Percentiles rank a stretch among this genome's conserved stretches.
Conservation (phyloP, 2,113 vertebrate species). For the Phyllostomus discolor region DNA sequence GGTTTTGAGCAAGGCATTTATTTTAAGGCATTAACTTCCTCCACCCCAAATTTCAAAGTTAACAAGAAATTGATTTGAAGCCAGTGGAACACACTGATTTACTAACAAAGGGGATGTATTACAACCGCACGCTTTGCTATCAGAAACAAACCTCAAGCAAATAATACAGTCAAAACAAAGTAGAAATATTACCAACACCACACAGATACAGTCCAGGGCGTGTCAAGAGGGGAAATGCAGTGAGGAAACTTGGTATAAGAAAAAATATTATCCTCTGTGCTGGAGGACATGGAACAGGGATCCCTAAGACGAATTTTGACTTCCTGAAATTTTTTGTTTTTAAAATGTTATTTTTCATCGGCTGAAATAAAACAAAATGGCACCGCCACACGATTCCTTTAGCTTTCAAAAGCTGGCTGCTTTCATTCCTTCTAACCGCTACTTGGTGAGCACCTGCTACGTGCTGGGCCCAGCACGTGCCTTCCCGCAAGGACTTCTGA, state of each 20-base stretch:
- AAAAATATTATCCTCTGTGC: background rate
- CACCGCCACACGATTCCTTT: background rate
- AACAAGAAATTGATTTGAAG: constrained; percentile 55
- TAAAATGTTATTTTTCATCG: background rate
- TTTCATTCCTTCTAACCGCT: background rate
- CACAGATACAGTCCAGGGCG: background rate
- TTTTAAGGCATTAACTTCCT: background rate
- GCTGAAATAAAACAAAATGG: background rate
- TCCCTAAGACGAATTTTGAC: background rate
- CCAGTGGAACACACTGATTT: background rate
- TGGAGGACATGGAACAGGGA: background rate
- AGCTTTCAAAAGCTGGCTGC: background rate
- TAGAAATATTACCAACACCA: background rate
- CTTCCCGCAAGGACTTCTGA: background rate
- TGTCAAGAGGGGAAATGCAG: background rate
- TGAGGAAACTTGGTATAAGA: background rate
- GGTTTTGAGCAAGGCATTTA: background rate
- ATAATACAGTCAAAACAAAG: background rate
- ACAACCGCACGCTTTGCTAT: constrained; percentile 15
- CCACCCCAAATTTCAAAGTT: constrained; percentile 27
- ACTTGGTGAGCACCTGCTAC: background rate
- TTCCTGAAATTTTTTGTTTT: background rate
- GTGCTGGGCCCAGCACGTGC: background rate
- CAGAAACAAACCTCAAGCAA: constrained; percentile 31
- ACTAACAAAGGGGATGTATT: constrained; percentile 23